phyloP scores from a whole-genome alignment of 2,888 invertebrate genomes.

The Choreutis nemorana region DNA sequence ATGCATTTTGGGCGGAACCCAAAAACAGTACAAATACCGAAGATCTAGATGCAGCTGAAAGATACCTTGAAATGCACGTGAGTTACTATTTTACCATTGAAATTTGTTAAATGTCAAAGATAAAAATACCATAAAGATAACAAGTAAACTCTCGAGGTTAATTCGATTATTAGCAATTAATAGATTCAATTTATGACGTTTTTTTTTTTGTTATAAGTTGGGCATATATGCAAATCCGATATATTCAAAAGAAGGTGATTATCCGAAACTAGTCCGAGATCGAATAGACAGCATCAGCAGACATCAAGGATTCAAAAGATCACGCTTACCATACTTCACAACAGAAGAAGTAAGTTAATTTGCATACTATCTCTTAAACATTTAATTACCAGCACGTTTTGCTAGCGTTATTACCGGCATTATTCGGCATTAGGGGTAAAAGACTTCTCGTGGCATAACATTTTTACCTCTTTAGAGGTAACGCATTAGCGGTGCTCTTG shows the following conservation, averaged over 20 bases:
- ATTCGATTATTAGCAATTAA: too few relatives aligned
- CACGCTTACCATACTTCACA: conserved; percentile 57
- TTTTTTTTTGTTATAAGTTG: conserved; percentile 25
- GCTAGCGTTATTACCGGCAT: too few relatives aligned
- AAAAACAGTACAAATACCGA: conserved; percentile 38
- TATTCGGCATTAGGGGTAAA: too few relatives aligned
- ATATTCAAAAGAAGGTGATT: conserved; percentile 51
- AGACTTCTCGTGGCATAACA: too few relatives aligned
- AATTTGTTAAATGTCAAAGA: neutral
- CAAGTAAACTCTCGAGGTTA: too few relatives aligned
- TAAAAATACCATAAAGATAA: neutral
- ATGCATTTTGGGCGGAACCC: conserved; percentile 64
- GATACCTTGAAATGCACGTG: conserved; percentile 64
- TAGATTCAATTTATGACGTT: too few relatives aligned
- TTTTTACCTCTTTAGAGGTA: too few relatives aligned
- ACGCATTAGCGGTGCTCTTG: too few relatives aligned
- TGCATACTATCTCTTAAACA: too few relatives aligned
- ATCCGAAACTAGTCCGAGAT: conserved; percentile 51
- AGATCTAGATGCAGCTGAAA: conserved; percentile 60
- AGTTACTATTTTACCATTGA: conserved; percentile 16
- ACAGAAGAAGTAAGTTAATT: conserved; percentile 47
- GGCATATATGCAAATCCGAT: conserved; percentile 62
- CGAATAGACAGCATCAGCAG: conserved; percentile 44
- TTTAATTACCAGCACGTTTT: too few relatives aligned
- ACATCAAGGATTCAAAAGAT: conserved; percentile 46